Evolutionary conservation across 1,140 invertebrate genomes (phyloP).

Genomic region (Bradysia coprophila): DNA sequence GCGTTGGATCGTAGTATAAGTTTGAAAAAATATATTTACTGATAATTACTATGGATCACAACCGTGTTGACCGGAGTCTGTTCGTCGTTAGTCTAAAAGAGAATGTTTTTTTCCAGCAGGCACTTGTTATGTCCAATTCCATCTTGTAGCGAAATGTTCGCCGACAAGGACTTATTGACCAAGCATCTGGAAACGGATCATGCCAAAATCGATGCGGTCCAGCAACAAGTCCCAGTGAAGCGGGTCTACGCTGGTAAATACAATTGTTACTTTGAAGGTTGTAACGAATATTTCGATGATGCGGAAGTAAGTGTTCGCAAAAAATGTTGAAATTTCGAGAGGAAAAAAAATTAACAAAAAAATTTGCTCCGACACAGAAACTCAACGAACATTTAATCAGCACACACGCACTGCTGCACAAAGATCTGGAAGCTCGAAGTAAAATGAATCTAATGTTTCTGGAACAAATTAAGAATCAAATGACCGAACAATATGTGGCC

Average conservation of each 20-base stretch:
- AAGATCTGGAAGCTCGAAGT: not conserved
- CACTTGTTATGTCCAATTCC: conserved; percentile 4
- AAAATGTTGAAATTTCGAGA: no score
- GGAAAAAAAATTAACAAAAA: no score
- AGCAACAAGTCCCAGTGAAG: conserved; percentile 9
- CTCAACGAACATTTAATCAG: not conserved
- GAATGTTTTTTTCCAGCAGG: not conserved
- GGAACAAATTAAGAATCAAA: not conserved
- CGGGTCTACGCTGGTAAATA: conserved; percentile 16
- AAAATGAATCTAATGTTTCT: not conserved
- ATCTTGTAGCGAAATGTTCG: conserved; percentile 19
- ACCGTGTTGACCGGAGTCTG: no score
- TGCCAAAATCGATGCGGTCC: not conserved
- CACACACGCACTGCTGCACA: not conserved
- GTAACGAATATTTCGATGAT: not conserved
- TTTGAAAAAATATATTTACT: no score
- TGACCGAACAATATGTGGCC: not conserved
- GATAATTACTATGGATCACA: no score
- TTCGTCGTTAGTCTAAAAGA: no score
- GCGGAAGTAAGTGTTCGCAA: no score
- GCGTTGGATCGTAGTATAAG: not conserved
- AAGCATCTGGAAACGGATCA: conserved; percentile 22
- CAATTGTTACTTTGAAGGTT: conserved; percentile 6
- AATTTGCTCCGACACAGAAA: no score
- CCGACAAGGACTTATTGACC: conserved; percentile 21